Evolutionary conservation across 2,797 vertebrate species (phyloP).

Genomic region (Macropodus opercularis): DNA sequence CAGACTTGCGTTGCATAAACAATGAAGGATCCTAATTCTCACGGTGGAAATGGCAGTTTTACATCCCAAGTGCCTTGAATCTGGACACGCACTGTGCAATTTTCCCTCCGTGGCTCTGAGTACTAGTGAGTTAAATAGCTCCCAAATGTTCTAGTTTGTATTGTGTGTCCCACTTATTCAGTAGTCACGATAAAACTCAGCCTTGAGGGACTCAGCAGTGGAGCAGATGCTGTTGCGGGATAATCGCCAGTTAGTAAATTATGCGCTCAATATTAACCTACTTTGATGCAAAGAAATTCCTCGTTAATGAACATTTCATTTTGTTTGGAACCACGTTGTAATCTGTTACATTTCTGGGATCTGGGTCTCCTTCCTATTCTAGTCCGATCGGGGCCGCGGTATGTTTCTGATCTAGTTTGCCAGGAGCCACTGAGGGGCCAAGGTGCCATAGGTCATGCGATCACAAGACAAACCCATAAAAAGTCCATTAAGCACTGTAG

Average conservation of each 20-base stretch:
- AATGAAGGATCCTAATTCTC: neutral
- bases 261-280: neutral
- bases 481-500: constrained; percentile 98
- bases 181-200: constrained; percentile 3
- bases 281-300: neutral
- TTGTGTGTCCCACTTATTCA: constrained; percentile 1
- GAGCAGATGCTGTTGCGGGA: constrained; percentile 9
- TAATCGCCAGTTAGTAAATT: neutral
- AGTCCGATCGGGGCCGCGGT: constrained; percentile 61
- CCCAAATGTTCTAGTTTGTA: constrained; percentile 23
- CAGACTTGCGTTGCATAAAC: constrained; percentile 1
- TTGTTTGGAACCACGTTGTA: neutral
- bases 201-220: neutral
- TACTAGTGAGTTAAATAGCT: constrained; percentile 19
- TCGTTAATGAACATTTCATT: neutral
- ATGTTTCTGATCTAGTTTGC: constrained; percentile 89
- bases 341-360: neutral
- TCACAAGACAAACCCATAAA: constrained; percentile 92
- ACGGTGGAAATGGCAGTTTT: neutral
- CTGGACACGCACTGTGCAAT: constrained; percentile 3
- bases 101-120: constrained; percentile 1
- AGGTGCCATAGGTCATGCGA: constrained; percentile 90
- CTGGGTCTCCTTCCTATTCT: constrained; percentile 17
- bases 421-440: constrained; percentile 80
- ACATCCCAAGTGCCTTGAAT: constrained; percentile 5